Conservation (phyloP, 2,113 vertebrate genomes). For the Ciconia stormi region DNA sequence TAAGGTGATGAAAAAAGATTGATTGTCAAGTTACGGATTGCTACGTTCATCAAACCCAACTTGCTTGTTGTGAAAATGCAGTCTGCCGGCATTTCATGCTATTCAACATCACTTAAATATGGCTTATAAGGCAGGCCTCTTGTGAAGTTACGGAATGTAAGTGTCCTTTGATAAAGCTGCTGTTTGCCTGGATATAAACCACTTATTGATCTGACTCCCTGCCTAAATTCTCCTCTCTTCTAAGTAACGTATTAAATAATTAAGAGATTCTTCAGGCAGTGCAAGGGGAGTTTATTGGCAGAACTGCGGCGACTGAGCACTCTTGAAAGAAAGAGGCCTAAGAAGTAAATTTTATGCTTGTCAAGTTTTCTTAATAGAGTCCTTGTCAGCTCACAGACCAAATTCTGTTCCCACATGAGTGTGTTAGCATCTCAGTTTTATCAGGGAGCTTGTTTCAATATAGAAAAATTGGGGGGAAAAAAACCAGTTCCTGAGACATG, state of each 20-base stretch:
- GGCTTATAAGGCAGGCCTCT: background rate
- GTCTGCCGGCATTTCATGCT: background rate
- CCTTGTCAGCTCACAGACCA: background rate
- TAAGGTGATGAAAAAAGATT: background rate
- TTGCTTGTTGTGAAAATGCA: background rate
- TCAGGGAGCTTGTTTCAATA: background rate
- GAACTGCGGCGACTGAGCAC: background rate
- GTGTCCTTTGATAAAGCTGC: background rate
- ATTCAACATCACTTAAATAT: background rate
- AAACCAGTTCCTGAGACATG: background rate
- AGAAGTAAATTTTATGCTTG: background rate
- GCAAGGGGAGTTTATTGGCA: background rate
- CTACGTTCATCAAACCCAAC: background rate
- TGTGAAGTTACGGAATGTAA: background rate
- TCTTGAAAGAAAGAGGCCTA: background rate
- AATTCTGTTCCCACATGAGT: background rate
- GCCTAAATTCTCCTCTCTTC: background rate
- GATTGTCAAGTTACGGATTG: background rate
- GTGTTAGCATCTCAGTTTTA: background rate
- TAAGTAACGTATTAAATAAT: background rate
- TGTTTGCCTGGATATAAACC: background rate
- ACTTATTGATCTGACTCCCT: background rate
- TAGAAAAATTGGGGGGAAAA: accelerated
- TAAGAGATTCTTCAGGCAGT: background rate
- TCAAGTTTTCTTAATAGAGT: background rate